Percentiles rank a stretch among this genome's conserved stretches.
Conservation (phyloP, 2,113 vertebrate genomes). For the Engraulis encrasicolus region DNA sequence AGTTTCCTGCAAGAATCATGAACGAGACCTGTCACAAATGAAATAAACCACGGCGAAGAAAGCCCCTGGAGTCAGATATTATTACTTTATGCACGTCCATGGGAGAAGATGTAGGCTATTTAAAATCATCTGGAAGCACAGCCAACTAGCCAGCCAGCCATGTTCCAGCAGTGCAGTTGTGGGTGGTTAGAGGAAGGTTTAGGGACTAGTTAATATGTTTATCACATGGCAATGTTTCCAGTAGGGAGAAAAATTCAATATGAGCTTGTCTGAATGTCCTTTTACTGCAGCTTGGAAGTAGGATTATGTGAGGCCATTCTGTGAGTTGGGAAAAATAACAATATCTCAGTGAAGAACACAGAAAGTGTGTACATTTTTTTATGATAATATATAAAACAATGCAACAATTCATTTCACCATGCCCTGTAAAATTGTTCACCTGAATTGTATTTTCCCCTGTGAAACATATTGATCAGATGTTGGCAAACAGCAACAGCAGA, state of each 20-base stretch:
- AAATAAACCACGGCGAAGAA: background rate
- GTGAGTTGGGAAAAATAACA: background rate
- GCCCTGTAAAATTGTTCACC: no score
- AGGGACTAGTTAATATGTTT: background rate
- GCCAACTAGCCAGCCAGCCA: no score
- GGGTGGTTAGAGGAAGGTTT: background rate
- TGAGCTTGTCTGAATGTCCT: no score
- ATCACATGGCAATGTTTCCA: no score
- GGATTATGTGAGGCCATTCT: no score
- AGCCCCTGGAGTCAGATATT: background rate
- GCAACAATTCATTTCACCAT: background rate
- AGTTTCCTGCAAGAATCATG: background rate
- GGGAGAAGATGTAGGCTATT: no score
- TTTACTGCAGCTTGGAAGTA: no score
- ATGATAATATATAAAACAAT: background rate
- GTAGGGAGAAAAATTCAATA: no score
- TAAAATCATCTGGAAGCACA: no score
- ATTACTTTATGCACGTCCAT: no score
- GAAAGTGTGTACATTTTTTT: background rate
- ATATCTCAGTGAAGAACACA: no score
- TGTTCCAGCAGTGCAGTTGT: background rate
- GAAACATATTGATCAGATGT: background rate
- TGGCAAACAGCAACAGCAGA: no score
- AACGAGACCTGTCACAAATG: background rate
- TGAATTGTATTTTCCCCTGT: background rate